These are phyloP conservation scores for Apamea monoglypha DNA, from an alignment of 2,888 invertebrate species.

Conservation along the genomic window DNA sequence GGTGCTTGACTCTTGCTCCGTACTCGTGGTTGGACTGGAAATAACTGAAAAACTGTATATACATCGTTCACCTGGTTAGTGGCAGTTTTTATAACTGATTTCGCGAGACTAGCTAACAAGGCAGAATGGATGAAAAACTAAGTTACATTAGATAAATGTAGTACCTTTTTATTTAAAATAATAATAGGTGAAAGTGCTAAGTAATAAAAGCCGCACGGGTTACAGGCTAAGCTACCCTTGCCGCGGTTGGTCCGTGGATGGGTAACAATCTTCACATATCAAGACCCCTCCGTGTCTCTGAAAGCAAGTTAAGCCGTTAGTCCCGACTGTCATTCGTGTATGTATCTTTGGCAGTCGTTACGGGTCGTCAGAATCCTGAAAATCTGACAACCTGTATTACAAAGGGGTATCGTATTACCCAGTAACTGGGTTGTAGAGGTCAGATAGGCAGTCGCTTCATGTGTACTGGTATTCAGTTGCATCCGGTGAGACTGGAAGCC, in stretches of 20 bases:
- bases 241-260: background rate
- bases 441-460: background rate
- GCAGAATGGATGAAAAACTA: slow-evolving; percentile 69
- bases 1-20: slow-evolving; percentile 3
- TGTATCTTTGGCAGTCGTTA: background rate
- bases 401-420: too few relatives aligned
- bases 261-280: too few relatives aligned
- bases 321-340: background rate
- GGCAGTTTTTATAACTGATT: slow-evolving; percentile 71
- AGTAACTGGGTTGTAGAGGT: too few relatives aligned
- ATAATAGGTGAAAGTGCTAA: background rate
- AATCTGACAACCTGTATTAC: too few relatives aligned
- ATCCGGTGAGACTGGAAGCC: background rate
- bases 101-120: slow-evolving; percentile 66
- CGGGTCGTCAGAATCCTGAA: too few relatives aligned
- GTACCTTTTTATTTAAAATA: background rate
- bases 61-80: slow-evolving; percentile 63
- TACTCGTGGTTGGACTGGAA: background rate
- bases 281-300: background rate
- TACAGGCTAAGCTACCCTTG: background rate
- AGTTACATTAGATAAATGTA: slow-evolving; percentile 60
- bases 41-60: slow-evolving; percentile 10
- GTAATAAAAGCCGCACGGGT: background rate
- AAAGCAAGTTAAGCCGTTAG: background rate
- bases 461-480: too few relatives aligned